Conservation (phyloP, 2,797 vertebrate species). For the Benthosema pterotum region DNA sequence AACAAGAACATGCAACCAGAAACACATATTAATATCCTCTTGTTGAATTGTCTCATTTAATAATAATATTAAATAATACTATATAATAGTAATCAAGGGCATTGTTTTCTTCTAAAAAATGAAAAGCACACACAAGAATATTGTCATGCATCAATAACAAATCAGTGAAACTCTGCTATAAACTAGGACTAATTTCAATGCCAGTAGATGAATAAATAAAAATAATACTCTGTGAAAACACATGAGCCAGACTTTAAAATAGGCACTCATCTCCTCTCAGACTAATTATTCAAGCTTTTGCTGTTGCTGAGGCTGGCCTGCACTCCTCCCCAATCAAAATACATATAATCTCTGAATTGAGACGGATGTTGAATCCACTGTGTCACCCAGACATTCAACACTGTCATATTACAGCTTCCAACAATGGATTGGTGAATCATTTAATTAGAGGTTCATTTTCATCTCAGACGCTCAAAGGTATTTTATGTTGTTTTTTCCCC, state of each 20-base stretch:
- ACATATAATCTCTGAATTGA: slow-evolving; percentile 24
- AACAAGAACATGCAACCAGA: no score
- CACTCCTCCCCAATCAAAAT: slow-evolving; percentile 37
- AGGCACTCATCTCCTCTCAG: slow-evolving; percentile 30
- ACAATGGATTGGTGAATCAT: slow-evolving; percentile 34
- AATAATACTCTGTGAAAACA: slow-evolving; percentile 8
- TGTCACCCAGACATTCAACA: slow-evolving; percentile 30
- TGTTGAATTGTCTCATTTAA: no score
- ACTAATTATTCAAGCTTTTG: slow-evolving; percentile 47
- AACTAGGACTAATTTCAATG: no score
- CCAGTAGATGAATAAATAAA: background rate
- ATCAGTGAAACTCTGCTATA: no score
- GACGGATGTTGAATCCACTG: slow-evolving; percentile 15
- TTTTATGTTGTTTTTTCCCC: no score
- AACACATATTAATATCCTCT: no score
- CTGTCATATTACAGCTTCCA: slow-evolving; percentile 33
- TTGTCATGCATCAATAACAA: no score
- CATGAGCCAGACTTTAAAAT: slow-evolving; percentile 9
- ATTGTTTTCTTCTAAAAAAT: no score
- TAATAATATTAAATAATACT: no score
- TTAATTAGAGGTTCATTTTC: slow-evolving; percentile 25
- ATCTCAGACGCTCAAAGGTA: background rate
- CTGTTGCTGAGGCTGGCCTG: slow-evolving; percentile 23
- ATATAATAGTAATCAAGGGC: no score
- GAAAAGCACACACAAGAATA: no score